Evolutionary conservation across 2,797 vertebrate genomes (phyloP).

Genomic region (Gephyroberyx darwinii): DNA sequence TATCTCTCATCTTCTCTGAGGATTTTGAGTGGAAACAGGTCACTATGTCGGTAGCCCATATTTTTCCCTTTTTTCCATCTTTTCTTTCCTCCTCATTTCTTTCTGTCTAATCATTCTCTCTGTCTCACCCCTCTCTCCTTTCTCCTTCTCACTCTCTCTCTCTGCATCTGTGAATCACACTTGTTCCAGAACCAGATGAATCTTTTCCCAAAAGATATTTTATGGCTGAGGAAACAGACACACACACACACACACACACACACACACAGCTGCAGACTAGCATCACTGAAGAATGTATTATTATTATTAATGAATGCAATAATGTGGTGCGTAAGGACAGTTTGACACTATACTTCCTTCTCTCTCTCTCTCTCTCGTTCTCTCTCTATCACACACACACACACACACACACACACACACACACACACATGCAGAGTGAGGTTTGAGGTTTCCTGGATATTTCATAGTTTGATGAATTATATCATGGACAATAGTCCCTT

Average conservation of each 20-base stretch:
- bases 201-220: conserved; percentile 16
- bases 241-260: neutral
- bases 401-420: neutral
- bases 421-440: neutral
- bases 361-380: neutral
- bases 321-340: neutral
- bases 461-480: neutral
- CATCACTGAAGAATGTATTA: neutral
- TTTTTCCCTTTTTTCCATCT: too few relatives aligned
- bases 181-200: conserved; percentile 33
- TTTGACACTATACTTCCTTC: neutral
- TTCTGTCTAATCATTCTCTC: too few relatives aligned
- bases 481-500: neutral
- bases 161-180: conserved; percentile 32
- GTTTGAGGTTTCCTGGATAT: neutral
- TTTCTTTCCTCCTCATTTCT: too few relatives aligned
- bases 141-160: too few relatives aligned
- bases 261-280: neutral
- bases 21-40: too few relatives aligned
- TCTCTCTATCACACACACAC: neutral
- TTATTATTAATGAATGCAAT: neutral
- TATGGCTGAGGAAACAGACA: neutral
- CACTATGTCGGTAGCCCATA: too few relatives aligned
- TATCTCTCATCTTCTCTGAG: too few relatives aligned
- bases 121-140: too few relatives aligned